phyloP scores from a whole-genome alignment of 2,888 invertebrate species.

The Apotomis betuletana region DNA sequence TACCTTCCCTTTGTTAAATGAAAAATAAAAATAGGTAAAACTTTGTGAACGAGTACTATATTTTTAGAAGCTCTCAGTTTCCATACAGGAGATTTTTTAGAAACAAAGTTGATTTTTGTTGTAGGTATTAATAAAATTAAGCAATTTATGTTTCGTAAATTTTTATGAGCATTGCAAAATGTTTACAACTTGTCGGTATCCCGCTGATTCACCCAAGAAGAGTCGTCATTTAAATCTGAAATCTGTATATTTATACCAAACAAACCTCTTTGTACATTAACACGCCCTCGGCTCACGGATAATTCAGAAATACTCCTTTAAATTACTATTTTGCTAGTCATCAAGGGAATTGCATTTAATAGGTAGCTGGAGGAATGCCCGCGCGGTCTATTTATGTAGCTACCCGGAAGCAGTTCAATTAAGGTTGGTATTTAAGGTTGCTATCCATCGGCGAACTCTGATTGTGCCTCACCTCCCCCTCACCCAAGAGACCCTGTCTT shows the following conservation, averaged over 20 bases:
- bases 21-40: conserved; percentile 30
- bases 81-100: too few relatives aligned
- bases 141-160: background rate
- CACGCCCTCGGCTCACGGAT: conserved; percentile 18
- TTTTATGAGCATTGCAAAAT: background rate
- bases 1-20: conserved; percentile 41
- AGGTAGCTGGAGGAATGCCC: conserved; percentile 69
- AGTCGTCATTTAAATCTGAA: too few relatives aligned
- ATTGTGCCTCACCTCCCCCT: conserved; percentile 69
- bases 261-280: conserved; percentile 6
- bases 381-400: conserved; percentile 76
- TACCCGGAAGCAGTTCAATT: conserved; percentile 81
- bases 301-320: conserved; percentile 34
- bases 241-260: too few relatives aligned
- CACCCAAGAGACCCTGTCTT: conserved; percentile 67
- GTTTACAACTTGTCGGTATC: background rate
- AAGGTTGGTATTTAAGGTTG: conserved; percentile 82
- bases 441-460: conserved; percentile 76
- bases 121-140: background rate
- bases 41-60: background rate
- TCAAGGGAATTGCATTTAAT: conserved; percentile 41
- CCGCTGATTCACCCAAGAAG: background rate
- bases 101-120: background rate
- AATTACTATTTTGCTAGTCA: conserved; percentile 42
- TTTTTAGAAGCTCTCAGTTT: background rate